phyloP scores from a whole-genome alignment of 2,888 invertebrate species.

The Nemotelus pantherinus region DNA sequence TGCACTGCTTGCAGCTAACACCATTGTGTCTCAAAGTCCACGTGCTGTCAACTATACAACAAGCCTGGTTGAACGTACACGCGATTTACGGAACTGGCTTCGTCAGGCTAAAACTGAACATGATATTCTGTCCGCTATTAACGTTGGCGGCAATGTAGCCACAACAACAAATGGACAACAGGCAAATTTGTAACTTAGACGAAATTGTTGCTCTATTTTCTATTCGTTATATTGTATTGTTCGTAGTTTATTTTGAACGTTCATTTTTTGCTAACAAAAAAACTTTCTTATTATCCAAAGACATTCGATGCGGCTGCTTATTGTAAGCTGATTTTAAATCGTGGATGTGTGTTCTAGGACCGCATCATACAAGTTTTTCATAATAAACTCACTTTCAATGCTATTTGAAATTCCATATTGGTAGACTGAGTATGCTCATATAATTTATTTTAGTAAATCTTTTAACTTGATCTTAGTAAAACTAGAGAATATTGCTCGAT shows the following conservation, averaged over 20 bases:
- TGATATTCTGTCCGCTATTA: slow-evolving; percentile 54
- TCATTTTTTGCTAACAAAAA: not conserved
- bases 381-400: too few relatives aligned
- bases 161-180: slow-evolving; percentile 10
- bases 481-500: too few relatives aligned
- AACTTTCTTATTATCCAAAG: too few relatives aligned
- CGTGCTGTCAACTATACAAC: slow-evolving; percentile 69
- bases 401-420: too few relatives aligned
- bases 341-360: too few relatives aligned
- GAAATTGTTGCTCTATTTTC: slow-evolving; percentile 10
- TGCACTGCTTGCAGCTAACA: slow-evolving; percentile 64
- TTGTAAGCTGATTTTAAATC: too few relatives aligned
- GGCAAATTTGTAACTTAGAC: slow-evolving; percentile 33
- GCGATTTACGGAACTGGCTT: slow-evolving; percentile 74
- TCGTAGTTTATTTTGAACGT: not conserved
- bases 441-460: too few relatives aligned
- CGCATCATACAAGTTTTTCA: too few relatives aligned
- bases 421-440: too few relatives aligned
- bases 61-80: slow-evolving; percentile 72
- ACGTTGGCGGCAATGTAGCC: slow-evolving; percentile 25
- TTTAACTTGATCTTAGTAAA: too few relatives aligned
- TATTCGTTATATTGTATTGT: slow-evolving; percentile 12
- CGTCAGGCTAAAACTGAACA: slow-evolving; percentile 67
- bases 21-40: slow-evolving; percentile 63
- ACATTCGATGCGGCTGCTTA: too few relatives aligned